These are phyloP conservation scores for Drosophila leontia DNA, from an alignment of 1,140 invertebrate species.

Conservation along the genomic window DNA sequence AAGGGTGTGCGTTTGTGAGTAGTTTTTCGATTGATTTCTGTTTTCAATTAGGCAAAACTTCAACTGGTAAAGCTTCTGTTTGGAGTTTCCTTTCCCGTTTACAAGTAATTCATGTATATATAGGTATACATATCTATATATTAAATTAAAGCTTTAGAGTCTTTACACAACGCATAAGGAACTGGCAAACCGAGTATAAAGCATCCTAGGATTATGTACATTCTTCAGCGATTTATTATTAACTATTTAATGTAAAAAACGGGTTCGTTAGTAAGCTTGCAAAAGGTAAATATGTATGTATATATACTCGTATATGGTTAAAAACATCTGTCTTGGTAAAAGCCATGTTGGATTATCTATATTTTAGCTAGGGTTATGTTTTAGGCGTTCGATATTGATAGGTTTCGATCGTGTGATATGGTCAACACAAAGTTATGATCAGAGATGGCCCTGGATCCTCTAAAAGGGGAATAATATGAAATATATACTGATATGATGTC, in stretches of 20 bases:
- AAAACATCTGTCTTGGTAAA: conserved; percentile 46
- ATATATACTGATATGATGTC: neutral
- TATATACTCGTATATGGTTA: conserved; percentile 37
- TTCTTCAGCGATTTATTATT: conserved; percentile 29
- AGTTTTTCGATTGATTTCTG: conserved; percentile 36
- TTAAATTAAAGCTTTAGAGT: conserved; percentile 63
- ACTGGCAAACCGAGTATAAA: conserved; percentile 70
- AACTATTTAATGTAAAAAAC: conserved; percentile 46
- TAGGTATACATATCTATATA: conserved; percentile 31
- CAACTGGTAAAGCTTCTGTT: conserved; percentile 46
- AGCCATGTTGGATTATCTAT: conserved; percentile 67
- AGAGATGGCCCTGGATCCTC: conserved; percentile 26
- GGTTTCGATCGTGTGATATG: conserved; percentile 75
- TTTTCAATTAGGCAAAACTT: conserved; percentile 59
- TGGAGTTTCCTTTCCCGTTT: conserved; percentile 24
- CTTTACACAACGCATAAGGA: conserved; percentile 66
- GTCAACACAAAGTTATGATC: conserved; percentile 45
- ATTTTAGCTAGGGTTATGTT: conserved; percentile 61
- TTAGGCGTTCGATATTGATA: conserved; percentile 54
- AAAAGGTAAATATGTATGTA: conserved; percentile 18
- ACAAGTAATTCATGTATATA: conserved; percentile 14
- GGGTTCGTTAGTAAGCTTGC: conserved; percentile 46
- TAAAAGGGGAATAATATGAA: neutral
- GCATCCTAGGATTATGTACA: conserved; percentile 47
- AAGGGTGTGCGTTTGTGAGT: conserved; percentile 3